phyloP scores from a whole-genome alignment of 2,113 vertebrate genomes.

The Eulemur rufifrons region DNA sequence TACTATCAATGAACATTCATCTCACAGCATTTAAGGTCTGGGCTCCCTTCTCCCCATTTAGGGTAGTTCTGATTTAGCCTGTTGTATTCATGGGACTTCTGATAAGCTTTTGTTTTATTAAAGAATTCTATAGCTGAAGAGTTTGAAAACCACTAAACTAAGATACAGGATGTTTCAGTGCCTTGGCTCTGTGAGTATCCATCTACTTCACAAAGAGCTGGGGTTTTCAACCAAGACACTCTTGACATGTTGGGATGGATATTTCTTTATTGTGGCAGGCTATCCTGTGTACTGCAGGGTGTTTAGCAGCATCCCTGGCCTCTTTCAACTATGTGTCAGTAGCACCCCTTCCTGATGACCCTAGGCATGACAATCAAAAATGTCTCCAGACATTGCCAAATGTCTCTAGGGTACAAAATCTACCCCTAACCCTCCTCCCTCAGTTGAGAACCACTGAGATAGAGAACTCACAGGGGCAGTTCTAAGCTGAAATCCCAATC shows the following conservation, averaged over 20 bases:
- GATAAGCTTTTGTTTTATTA: constrained; percentile 4
- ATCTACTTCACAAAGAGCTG: not conserved
- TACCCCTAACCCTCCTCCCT: not conserved
- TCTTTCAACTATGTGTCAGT: not conserved
- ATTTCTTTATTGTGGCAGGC: not conserved
- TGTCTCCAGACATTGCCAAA: not conserved
- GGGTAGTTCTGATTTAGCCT: not conserved
- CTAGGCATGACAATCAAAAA: not conserved
- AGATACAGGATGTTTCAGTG: not conserved
- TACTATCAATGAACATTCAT: not conserved
- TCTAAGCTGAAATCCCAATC: not conserved
- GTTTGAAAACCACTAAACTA: not conserved
- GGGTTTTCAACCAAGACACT: not conserved
- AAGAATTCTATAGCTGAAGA: not conserved
- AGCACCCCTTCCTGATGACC: not conserved
- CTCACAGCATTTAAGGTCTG: not conserved
- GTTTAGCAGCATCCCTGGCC: not conserved
- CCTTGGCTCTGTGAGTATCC: not conserved
- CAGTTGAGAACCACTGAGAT: not conserved
- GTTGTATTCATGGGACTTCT: not conserved
- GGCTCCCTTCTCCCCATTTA: not conserved
- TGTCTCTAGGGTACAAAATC: not conserved
- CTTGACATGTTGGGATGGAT: not conserved
- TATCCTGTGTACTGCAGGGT: not conserved
- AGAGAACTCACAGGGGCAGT: not conserved